Base-by-base conservation (phyloP, 2,888 invertebrate genomes). In the Priocnemis perturbator region DNA sequence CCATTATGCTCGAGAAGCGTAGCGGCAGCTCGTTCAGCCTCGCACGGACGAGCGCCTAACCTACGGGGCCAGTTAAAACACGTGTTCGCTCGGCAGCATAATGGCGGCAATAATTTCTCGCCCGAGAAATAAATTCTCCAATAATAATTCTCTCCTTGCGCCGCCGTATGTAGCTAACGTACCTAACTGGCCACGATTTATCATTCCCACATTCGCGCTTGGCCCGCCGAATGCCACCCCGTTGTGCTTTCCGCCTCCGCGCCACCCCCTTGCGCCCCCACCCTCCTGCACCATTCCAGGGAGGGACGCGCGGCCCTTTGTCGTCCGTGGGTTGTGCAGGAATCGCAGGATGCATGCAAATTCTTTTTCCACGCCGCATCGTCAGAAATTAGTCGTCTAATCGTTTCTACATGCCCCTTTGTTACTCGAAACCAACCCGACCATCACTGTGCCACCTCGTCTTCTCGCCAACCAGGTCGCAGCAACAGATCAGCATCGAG, bases 111-210 rank as follows among this genome's bases (percentile, higher is more conserved):
- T 87, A 87, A 86, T 86, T 87, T 77, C 83, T 82, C 75, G 65
- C 58, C 62, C 72, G 77, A 68, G 76, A 83, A 85, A 87, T 86
- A 87, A 87, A 87, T 88, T 86, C 79, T 84, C 84, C 83, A 84
- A 88, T 87, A 85, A 87, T 87, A 86, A 88, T 88, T 86, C 83
- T 82, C 81, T 78, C 74, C 69, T 74, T 68, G 78, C 74, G 74
- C 76, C 81, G 70, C 83, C 84, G 84, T 85, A 85, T 86, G 85
- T 86, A 86, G 83, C 84, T 85, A 86, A 87, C 85, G 83, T 84
- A 85, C 85, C 83, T 84, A 87, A 88, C 86, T 84, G 84, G 83
- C 80, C 82, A 73, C 85, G 77, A 88, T 87, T 87, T 87, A 87
- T 88, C 85, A 87, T 85, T 80, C 75, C 81, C 78, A 80, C 81